A percentile compares a stretch with the other conserved stretches of the same genome.
phyloP scores from a whole-genome alignment of 2,113 vertebrate species.

The Heterocephalus glaber region DNA sequence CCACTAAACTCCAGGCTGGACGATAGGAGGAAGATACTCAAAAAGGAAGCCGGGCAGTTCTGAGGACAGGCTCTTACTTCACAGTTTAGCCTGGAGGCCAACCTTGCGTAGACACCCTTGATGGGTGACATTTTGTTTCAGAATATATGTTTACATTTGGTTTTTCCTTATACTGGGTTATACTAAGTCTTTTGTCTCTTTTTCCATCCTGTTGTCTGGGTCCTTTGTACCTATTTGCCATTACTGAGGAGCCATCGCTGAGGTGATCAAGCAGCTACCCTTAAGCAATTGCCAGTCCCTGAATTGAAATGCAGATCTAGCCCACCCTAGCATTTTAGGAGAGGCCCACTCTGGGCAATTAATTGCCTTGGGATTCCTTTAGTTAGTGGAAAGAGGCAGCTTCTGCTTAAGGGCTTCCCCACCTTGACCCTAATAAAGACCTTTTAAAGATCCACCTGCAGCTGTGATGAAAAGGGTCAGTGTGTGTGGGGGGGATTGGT shows the following conservation, averaged over 20 bases:
- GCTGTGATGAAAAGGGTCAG: background rate
- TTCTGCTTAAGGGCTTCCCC: background rate
- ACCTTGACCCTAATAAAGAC: background rate
- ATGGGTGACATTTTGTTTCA: slow-evolving; percentile 68
- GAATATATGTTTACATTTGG: slow-evolving; percentile 62
- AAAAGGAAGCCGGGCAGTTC: slow-evolving; percentile 68
- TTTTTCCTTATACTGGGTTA: slow-evolving; percentile 62
- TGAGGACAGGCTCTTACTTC: slow-evolving; percentile 57
- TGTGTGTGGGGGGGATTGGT: background rate
- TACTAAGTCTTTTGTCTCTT: slow-evolving; percentile 61
- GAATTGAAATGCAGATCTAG: slow-evolving; percentile 31
- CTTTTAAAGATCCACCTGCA: background rate
- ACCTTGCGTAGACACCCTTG: background rate
- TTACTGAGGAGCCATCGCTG: slow-evolving; percentile 7
- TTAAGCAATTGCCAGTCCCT: background rate
- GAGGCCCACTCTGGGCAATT: background rate
- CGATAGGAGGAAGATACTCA: slow-evolving; percentile 53
- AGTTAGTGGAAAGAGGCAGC: slow-evolving; percentile 2
- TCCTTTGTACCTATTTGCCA: background rate
- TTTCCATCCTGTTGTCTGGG: background rate
- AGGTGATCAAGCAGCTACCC: background rate
- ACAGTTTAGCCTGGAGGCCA: slow-evolving; percentile 46
- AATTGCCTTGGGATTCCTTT: background rate
- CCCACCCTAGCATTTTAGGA: background rate
- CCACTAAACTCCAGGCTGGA: slow-evolving; percentile 24